phyloP scores from a whole-genome alignment of 2,888 invertebrate species.

The Agrypnus murinus region DNA sequence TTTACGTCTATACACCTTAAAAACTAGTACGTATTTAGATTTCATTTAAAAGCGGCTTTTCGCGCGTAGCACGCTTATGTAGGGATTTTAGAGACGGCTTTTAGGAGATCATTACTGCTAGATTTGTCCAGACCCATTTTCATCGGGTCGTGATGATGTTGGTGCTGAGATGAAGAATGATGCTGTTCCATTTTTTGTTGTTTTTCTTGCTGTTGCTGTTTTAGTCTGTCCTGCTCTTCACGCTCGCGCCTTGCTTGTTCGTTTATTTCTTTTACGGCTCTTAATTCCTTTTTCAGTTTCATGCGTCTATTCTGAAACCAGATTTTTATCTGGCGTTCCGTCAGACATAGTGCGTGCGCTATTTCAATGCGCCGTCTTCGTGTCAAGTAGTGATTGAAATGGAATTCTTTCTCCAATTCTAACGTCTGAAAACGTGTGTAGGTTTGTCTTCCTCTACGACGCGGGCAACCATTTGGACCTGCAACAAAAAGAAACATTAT shows the following conservation, averaged over 20 bases:
- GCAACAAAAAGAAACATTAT: conserved; percentile 70
- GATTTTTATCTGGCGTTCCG: conserved; percentile 97
- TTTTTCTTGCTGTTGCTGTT: conserved; percentile 91
- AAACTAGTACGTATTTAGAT: conserved; percentile 63
- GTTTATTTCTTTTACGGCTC: conserved; percentile 96
- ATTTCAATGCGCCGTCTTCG: conserved; percentile 97
- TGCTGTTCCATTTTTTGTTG: conserved; percentile 82
- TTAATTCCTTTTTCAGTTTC: conserved; percentile 96
- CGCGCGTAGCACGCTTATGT: conserved; percentile 75
- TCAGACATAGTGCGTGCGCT: conserved; percentile 95
- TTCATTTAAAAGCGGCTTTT: conserved; percentile 47
- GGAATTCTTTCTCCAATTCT: conserved; percentile 98
- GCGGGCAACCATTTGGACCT: conserved; percentile 97
- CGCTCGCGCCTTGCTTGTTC: conserved; percentile 93
- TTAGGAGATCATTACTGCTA: conserved; percentile 82
- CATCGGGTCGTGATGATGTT: conserved; percentile 84
- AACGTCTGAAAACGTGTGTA: conserved; percentile 99
- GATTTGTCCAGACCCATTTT: conserved; percentile 82
- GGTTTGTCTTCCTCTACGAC: conserved; percentile 96
- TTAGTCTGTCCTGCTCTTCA: conserved; percentile 93
- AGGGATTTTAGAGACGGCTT: conserved; percentile 85
- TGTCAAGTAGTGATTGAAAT: conserved; percentile 98
- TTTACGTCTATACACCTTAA: conserved; percentile 57
- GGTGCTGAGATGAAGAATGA: conserved; percentile 75
- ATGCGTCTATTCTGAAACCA: conserved; percentile 98